phyloP scores from a whole-genome alignment of 2,113 vertebrate genomes.

The Columba livia region DNA sequence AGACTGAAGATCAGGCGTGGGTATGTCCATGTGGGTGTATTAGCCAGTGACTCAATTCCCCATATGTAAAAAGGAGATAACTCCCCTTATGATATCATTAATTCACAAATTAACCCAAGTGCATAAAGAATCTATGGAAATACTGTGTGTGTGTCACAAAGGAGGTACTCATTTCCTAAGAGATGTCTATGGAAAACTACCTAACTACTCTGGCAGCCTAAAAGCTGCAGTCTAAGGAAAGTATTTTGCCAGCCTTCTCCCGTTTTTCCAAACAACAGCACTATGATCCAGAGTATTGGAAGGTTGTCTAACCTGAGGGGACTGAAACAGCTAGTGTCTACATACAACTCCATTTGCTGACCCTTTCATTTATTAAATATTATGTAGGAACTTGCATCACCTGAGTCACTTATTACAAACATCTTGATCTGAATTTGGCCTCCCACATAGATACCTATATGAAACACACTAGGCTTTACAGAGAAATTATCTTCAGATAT shows the following conservation, averaged over 20 bases:
- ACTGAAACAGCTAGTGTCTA: background rate
- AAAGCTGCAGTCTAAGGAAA: background rate
- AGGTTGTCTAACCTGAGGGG: background rate
- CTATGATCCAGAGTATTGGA: background rate
- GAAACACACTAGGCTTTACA: background rate
- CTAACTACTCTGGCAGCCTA: background rate
- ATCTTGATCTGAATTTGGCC: background rate
- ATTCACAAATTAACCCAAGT: background rate
- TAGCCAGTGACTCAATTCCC: background rate
- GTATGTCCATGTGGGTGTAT: background rate
- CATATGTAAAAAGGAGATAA: background rate
- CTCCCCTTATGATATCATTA: background rate
- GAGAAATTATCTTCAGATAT: background rate
- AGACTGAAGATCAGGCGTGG: background rate
- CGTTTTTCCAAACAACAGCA: background rate
- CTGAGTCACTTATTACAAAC: background rate
- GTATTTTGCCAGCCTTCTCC: background rate
- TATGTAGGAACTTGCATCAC: background rate
- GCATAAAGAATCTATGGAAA: background rate
- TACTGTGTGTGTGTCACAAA: background rate
- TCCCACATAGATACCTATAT: background rate
- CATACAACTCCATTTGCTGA: background rate
- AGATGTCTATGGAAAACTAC: background rate
- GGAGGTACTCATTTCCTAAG: background rate
- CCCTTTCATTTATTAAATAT: background rate